Conservation (phyloP, 2,797 vertebrate genomes). For the Sphenodon punctatus region DNA sequence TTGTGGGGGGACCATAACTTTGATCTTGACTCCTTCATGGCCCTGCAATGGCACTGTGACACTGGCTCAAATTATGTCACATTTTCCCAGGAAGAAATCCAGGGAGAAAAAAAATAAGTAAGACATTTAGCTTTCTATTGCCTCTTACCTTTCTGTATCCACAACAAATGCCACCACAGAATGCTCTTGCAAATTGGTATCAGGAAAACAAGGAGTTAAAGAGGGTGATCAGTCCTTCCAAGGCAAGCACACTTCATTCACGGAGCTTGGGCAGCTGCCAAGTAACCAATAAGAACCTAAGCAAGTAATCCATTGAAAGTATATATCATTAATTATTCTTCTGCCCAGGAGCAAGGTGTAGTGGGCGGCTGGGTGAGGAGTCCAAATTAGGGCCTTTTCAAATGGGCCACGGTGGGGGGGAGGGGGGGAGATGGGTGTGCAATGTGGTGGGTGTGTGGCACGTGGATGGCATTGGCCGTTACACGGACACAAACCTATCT, state of each 20-base stretch:
- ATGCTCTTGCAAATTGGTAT: not conserved
- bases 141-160: not conserved
- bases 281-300: not conserved
- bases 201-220: not conserved
- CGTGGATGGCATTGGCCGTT: too few relatives aligned
- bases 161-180: not conserved
- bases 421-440: too few relatives aligned
- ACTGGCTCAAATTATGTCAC: too few relatives aligned
- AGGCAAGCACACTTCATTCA: not conserved
- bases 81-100: not conserved
- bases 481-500: too few relatives aligned
- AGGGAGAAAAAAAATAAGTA: not conserved
- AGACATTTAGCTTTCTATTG: not conserved
- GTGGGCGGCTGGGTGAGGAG: too few relatives aligned
- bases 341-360: too few relatives aligned
- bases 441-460: too few relatives aligned
- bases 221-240: not conserved
- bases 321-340: not conserved
- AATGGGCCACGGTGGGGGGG: too few relatives aligned
- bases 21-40: too few relatives aligned
- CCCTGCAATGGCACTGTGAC: too few relatives aligned
- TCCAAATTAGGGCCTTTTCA: too few relatives aligned
- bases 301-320: accelerated
- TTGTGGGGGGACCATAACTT: too few relatives aligned
- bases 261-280: not conserved